Conservation (phyloP, 2,797 vertebrate species). For the Darevskia nairensis region DNA sequence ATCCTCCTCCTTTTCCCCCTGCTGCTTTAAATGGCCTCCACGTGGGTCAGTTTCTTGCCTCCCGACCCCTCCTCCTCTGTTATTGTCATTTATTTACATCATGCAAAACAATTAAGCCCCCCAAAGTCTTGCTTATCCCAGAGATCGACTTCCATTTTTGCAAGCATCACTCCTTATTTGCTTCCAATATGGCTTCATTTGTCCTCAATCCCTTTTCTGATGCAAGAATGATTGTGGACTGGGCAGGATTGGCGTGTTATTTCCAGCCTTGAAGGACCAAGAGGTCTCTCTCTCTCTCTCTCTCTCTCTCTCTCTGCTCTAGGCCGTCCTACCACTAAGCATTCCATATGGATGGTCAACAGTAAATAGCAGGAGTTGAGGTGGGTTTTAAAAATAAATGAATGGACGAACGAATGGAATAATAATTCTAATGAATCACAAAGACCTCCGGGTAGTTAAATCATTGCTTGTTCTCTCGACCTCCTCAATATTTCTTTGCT, state of each 20-base stretch:
- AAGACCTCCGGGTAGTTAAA: conserved; percentile 75
- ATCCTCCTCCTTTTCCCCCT: background rate
- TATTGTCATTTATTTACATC: conserved; percentile 57
- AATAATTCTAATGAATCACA: conserved; percentile 70
- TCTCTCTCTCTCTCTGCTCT: conserved; percentile 14
- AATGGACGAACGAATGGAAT: background rate
- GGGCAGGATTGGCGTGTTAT: background rate
- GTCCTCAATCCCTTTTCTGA: conserved; percentile 40
- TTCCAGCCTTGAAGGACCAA: conserved; percentile 22
- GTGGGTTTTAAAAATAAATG: background rate
- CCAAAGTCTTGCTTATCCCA: conserved; percentile 64
- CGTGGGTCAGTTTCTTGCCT: conserved; percentile 18
- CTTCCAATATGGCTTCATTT: conserved; percentile 54
- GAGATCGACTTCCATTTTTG: conserved; percentile 61
- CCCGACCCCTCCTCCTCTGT: conserved; percentile 50
- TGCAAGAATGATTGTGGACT: background rate
- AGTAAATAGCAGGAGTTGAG: conserved; percentile 66
- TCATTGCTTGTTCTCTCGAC: conserved; percentile 80
- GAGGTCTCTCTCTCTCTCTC: conserved; percentile 1
- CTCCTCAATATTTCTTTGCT: conserved; percentile 82
- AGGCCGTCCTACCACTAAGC: conserved; percentile 30
- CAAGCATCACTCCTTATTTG: conserved; percentile 60
- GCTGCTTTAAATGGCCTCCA: conserved; percentile 19
- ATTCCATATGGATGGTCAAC: conserved; percentile 50
- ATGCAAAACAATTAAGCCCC: conserved; percentile 57